These are phyloP conservation scores for Pteropus alecto DNA, from an alignment of 2,113 vertebrate genomes.

Conservation along the genomic window DNA sequence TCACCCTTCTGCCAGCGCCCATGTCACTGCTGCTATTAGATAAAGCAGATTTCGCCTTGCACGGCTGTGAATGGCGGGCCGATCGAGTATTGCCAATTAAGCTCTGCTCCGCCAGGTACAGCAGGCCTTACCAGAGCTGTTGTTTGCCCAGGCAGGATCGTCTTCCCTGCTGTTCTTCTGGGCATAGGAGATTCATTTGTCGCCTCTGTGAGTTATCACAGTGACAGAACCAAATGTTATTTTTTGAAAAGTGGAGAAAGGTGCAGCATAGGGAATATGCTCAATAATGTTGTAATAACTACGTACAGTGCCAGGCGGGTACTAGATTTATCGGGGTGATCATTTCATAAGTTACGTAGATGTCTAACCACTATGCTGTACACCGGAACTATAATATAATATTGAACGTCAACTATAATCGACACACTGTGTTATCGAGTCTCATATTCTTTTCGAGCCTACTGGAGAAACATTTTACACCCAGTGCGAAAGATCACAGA, in stretches of 20 bases:
- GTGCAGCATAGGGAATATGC: too few species aligned
- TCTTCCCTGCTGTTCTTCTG: not conserved
- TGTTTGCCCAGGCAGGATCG: not conserved
- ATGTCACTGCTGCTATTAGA: not conserved
- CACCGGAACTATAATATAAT: too few species aligned
- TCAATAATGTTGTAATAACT: too few species aligned
- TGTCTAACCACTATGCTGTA: too few species aligned
- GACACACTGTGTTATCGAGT: not conserved
- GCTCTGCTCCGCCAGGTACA: not conserved
- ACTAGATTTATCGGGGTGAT: too few species aligned
- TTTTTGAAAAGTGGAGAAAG: not conserved
- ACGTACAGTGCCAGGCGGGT: too few species aligned
- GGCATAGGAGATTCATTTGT: not conserved
- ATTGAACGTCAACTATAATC: too few species aligned
- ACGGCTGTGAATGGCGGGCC: not conserved
- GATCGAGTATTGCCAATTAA: not conserved
- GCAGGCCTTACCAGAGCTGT: not conserved
- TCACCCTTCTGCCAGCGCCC: not conserved
- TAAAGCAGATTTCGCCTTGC: not conserved
- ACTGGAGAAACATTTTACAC: not conserved
- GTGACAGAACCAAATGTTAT: slow-evolving; percentile 8
- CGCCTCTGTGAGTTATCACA: not conserved
- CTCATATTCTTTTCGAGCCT: not conserved
- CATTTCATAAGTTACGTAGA: too few species aligned
- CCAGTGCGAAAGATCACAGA: not conserved